Evolutionary conservation across 1,140 invertebrate genomes (phyloP).

Genomic region (Nasonia longicornis): DNA sequence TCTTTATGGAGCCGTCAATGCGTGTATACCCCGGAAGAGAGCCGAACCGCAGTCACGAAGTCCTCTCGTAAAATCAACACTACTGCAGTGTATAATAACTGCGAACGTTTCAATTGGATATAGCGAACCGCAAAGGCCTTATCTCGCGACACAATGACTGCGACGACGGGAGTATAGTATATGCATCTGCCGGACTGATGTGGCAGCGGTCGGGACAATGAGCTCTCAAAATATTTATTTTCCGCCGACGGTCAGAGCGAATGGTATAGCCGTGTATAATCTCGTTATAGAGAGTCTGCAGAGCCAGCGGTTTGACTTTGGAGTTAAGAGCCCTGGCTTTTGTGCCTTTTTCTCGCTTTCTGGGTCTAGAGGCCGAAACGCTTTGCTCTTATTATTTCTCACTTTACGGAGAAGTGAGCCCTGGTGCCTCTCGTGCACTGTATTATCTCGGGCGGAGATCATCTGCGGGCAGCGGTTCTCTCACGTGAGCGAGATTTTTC

Average conservation of each 20-base stretch:
- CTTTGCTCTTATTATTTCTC: neutral
- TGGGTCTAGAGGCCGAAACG: neutral
- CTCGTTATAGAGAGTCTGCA: neutral
- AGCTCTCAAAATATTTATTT: slow-evolving; percentile 1
- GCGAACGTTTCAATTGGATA: neutral
- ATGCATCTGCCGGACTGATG: neutral
- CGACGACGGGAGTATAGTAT: too few species aligned
- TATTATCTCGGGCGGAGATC: neutral
- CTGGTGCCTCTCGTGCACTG: neutral
- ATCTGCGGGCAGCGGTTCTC: neutral
- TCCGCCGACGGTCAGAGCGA: neutral
- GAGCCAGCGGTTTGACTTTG: neutral
- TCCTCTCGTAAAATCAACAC: neutral
- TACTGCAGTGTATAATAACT: neutral
- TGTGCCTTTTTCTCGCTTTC: neutral
- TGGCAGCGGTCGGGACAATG: neutral
- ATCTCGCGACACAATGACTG: neutral
- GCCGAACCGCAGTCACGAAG: neutral
- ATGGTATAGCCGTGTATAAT: neutral
- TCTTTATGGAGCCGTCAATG: neutral
- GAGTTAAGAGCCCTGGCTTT: neutral
- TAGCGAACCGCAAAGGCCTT: neutral
- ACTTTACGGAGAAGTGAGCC: neutral
- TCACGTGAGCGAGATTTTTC: neutral
- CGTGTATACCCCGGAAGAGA: too few species aligned